A percentile compares a stretch with the other conserved stretches of the same genome.
Conservation (phyloP, 2,113 vertebrate genomes). For the Phycodurus eques region DNA sequence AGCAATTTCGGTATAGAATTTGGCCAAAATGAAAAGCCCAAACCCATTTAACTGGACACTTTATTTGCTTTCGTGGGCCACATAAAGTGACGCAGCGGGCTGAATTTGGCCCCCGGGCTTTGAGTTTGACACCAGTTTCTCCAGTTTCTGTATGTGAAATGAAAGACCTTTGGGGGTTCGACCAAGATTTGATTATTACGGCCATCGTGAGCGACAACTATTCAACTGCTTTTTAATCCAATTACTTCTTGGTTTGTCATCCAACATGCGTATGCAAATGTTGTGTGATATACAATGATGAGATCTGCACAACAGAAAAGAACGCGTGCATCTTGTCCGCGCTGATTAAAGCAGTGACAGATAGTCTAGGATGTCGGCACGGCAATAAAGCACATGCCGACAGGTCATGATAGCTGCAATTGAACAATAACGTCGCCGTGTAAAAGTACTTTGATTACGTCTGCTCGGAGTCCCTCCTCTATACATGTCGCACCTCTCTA, state of each 20-base stretch:
- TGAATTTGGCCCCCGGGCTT: too few relatives aligned
- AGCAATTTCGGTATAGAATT: too few relatives aligned
- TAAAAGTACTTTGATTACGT: slow-evolving; percentile 38
- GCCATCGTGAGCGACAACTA: too few relatives aligned
- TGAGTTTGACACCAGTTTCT: too few relatives aligned
- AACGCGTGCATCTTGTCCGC: neutral
- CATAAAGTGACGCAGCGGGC: too few relatives aligned
- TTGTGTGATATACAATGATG: neutral
- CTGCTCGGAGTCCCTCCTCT: slow-evolving; percentile 35
- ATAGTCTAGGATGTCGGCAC: slow-evolving; percentile 5
- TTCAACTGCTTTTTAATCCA: neutral
- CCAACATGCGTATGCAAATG: slow-evolving; percentile 21
- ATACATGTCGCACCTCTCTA: slow-evolving; percentile 9
- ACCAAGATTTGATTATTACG: too few relatives aligned
- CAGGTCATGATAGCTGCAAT: slow-evolving; percentile 8
- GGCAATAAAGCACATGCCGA: slow-evolving; percentile 1
- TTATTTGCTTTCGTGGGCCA: too few relatives aligned
- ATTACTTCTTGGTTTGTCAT: slow-evolving; percentile 22
- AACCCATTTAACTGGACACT: too few relatives aligned
- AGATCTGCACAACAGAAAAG: slow-evolving; percentile 10
- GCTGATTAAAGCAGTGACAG: neutral
- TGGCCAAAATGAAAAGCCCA: too few relatives aligned
- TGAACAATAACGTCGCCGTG: slow-evolving; percentile 22
- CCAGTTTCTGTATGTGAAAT: too few relatives aligned
- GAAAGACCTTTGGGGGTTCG: too few relatives aligned